These are phyloP conservation scores for Tipula unca DNA, from an alignment of 2,888 invertebrate species.

Conservation along the genomic window DNA sequence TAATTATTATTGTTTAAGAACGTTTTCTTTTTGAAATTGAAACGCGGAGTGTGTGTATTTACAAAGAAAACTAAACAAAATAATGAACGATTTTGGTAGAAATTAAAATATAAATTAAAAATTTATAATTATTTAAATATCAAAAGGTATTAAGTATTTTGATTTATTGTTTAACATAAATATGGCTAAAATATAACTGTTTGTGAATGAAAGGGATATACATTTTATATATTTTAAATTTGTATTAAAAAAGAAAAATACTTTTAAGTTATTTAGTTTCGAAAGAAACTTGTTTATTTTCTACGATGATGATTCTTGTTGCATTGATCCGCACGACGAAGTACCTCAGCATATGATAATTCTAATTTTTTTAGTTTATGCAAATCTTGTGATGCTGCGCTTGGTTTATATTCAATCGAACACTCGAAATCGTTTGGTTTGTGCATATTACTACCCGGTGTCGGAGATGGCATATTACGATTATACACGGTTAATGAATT, in stretches of 20 bases:
- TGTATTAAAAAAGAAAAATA: not conserved
- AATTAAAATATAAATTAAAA: not conserved
- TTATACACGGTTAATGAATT: constrained; percentile 62
- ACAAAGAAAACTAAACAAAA: not conserved
- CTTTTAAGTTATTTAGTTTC: not conserved
- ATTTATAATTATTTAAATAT: not conserved
- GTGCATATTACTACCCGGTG: constrained; percentile 45
- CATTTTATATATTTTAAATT: not conserved
- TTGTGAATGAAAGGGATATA: not conserved
- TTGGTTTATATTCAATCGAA: constrained; percentile 49
- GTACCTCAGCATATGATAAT: constrained; percentile 76
- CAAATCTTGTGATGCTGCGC: constrained; percentile 74
- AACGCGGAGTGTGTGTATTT: not conserved
- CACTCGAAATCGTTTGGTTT: constrained; percentile 41
- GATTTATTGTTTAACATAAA: not conserved
- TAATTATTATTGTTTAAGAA: not conserved
- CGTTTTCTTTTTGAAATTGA: not conserved
- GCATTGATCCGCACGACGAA: constrained; percentile 51
- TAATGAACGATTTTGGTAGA: not conserved
- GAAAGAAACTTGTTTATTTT: not conserved
- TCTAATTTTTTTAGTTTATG: constrained; percentile 73
- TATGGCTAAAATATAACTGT: not conserved
- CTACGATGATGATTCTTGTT: constrained; percentile 24
- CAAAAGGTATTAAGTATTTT: not conserved
- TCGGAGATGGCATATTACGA: constrained; percentile 48